Percentiles rank a stretch among this genome's conserved stretches.
Evolutionary conservation across 2,113 vertebrate species (phyloP).

Genomic region (Scopus umbretta): DNA sequence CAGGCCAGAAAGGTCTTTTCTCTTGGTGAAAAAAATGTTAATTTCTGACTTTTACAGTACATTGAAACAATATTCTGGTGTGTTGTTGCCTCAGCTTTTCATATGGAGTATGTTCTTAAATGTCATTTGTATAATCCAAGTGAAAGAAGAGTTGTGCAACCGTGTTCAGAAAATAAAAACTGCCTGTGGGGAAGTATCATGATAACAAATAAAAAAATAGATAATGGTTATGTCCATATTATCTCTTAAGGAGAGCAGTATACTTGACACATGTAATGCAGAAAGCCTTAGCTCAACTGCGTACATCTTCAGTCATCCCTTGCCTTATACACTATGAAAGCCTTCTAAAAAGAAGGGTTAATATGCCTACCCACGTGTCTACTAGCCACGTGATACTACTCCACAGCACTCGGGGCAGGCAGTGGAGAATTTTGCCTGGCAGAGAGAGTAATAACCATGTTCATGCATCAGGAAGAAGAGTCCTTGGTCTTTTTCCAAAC

Average conservation of each 20-base stretch:
- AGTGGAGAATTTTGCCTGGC: not conserved
- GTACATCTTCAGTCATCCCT: not conserved
- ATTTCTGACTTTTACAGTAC: not conserved
- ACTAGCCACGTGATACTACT: not conserved
- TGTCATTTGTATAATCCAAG: not conserved
- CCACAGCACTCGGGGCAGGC: fast-evolving
- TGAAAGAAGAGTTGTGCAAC: not conserved
- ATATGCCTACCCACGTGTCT: fast-evolving
- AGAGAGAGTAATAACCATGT: not conserved
- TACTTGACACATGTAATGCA: not conserved
- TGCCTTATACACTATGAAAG: not conserved
- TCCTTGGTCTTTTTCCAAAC: not conserved
- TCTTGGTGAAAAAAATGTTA: not conserved
- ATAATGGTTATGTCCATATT: not conserved
- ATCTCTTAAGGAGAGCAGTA: not conserved
- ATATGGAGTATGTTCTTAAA: not conserved
- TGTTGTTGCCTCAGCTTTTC: not conserved
- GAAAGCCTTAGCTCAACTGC: not conserved
- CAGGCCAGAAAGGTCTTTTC: not conserved
- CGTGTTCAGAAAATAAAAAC: not conserved
- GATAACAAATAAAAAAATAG: not conserved
- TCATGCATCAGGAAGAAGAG: not conserved
- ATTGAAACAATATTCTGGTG: not conserved
- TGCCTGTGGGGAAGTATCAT: not conserved
- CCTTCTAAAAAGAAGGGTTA: not conserved